Evolutionary conservation across 2,888 invertebrate genomes (phyloP), one percentile per base, ranked within the genome.

Genomic region (Eristalis tenax): DNA sequence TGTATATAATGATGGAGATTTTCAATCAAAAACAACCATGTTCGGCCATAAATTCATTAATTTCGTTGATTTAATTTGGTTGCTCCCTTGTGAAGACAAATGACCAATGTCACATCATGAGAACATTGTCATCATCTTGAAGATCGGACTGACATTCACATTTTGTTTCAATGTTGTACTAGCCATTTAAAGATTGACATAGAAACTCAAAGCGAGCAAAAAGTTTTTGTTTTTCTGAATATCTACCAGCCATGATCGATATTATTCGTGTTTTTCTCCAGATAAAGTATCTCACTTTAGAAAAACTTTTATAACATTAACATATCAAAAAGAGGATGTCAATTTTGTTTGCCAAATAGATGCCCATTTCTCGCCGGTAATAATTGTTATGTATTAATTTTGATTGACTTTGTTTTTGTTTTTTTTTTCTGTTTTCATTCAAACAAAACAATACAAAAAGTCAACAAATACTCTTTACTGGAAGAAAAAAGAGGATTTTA

Each of bases 271-370:
- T 50, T 18, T 50, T 18, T 18, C 8, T 18, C 50, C 1, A 69
- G 18, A 56, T 43, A 13, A 69, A 57, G 43, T 68, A 56, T 59
- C 10, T 11, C 35, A 18, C 73, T 38, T 61, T 66, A 63, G 11
- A 76, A 18, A 64, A 43, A 28, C 15, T 15, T 43, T 43, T 4
- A 70, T 70, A 57, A 83, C 66, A 83, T 87, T 66, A 80, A 83
- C 79, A 87, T 83, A 87, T 87, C 83, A 87, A 87, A 74, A 70
- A 70, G 38, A 73, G 38, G 59, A 76, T 69, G 63, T 76, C 66
- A 71, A 71, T 80, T 87, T 87, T 73, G 28, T 83, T 83, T 83
- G 76, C 83, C 71, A 73, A 76, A 83, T 59, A 82, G 38, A 79
- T 80, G 75, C 83, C 79, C 83, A 71, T 83, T 57, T 83, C 79